phyloP scores from a whole-genome alignment of 2,888 invertebrate genomes.

The Ligdia adustata region DNA sequence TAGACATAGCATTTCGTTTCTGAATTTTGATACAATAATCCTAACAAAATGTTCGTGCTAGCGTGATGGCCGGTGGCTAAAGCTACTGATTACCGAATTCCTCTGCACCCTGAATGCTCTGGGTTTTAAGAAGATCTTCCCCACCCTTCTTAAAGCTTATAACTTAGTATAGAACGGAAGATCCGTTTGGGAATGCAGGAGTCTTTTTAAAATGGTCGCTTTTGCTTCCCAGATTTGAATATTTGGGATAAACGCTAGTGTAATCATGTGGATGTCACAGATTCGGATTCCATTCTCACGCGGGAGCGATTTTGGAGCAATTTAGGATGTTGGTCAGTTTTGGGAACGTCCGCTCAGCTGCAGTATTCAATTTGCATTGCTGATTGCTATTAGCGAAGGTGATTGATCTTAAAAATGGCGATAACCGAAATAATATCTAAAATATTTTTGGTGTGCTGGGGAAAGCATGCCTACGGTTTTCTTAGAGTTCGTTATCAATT shows the following conservation, averaged over 20 bases:
- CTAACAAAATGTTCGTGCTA: conserved; percentile 27
- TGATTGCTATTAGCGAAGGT: conserved; percentile 2
- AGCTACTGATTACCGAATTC: conserved; percentile 71
- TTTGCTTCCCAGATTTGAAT: conserved; percentile 33
- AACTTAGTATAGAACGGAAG: background rate
- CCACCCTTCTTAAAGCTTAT: background rate
- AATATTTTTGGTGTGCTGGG: too few relatives aligned
- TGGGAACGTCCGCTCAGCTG: conserved; percentile 20
- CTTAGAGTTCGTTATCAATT: too few relatives aligned
- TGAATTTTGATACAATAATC: too few relatives aligned
- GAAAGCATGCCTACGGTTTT: too few relatives aligned
- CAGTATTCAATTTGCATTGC: conserved; percentile 9
- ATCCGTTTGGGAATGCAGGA: background rate
- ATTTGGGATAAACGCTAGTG: conserved; percentile 33
- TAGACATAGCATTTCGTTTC: too few relatives aligned
- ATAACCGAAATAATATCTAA: too few relatives aligned
- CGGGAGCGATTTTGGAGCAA: conserved; percentile 19
- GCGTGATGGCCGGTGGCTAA: conserved; percentile 50
- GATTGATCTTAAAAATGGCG: too few relatives aligned
- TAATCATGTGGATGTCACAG: conserved; percentile 49
- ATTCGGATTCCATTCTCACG: conserved; percentile 60
- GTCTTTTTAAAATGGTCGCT: conserved; percentile 15
- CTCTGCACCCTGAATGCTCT: conserved; percentile 37
- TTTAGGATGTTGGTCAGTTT: conserved; percentile 35
- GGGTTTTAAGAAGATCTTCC: conserved; percentile 11